Evolutionary conservation across 2,888 invertebrate genomes (phyloP).

Genomic region (Julus scandinavius): DNA sequence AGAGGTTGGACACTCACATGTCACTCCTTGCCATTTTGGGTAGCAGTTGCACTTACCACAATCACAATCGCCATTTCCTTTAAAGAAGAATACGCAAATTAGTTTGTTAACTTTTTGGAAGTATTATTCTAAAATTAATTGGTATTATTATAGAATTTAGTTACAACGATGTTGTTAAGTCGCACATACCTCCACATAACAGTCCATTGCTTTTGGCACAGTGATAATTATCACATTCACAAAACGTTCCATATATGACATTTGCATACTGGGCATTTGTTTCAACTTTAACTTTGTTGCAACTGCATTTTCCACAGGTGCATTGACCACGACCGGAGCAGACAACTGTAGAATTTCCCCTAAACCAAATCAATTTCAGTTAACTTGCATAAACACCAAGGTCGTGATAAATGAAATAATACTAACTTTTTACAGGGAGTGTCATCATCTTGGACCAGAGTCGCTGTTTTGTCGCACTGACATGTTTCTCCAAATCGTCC

Average conservation of each 20-base stretch:
- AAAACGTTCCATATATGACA: slow-evolving; percentile 73
- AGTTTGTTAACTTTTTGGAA: too few relatives aligned
- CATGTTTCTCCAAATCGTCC: slow-evolving; percentile 64
- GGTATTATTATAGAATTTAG: too few relatives aligned
- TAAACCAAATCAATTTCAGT: background rate
- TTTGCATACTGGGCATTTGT: background rate
- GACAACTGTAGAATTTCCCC: slow-evolving; percentile 19
- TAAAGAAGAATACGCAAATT: too few relatives aligned
- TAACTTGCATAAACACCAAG: background rate
- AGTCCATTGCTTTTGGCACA: slow-evolving; percentile 72
- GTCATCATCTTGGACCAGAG: background rate
- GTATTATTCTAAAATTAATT: too few relatives aligned
- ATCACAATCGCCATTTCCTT: slow-evolving; percentile 74
- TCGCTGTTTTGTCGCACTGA: slow-evolving; percentile 59
- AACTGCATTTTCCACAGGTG: slow-evolving; percentile 57
- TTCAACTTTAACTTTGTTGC: slow-evolving; percentile 19
- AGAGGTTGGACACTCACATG: slow-evolving; percentile 73
- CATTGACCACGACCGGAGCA: slow-evolving; percentile 57
- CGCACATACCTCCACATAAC: slow-evolving; percentile 70
- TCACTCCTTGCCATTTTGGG: slow-evolving; percentile 72
- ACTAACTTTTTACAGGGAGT: slow-evolving; percentile 15
- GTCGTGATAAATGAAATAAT: background rate
- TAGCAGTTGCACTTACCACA: slow-evolving; percentile 75
- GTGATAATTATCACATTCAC: slow-evolving; percentile 82
- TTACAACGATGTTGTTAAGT: too few relatives aligned